Percentiles rank a stretch among this genome's conserved stretches.
Conservation (phyloP, 1,140 invertebrate genomes). For the Drosophila tristis region DNA sequence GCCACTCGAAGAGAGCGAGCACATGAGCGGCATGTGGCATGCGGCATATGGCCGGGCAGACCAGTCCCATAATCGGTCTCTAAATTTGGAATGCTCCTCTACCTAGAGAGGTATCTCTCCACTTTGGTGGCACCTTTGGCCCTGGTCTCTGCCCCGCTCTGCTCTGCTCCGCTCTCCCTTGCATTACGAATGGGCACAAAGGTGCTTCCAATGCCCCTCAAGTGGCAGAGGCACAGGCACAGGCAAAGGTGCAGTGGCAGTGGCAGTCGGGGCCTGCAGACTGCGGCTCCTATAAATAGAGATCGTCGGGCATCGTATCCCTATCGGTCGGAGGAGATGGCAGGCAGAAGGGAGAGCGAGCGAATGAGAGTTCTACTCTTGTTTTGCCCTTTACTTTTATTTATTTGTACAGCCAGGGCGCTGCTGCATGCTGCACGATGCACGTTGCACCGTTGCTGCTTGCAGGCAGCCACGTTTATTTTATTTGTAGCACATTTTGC, state of each 20-base stretch:
- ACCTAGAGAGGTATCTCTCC: slow-evolving; percentile 19
- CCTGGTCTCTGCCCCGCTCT: slow-evolving; percentile 28
- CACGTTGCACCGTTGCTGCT: slow-evolving; percentile 23
- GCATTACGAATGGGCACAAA: slow-evolving; percentile 54
- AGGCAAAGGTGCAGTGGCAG: slow-evolving; percentile 68
- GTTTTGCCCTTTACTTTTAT: slow-evolving; percentile 74
- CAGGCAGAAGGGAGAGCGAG: slow-evolving; percentile 26
- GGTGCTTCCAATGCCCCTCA: slow-evolving; percentile 61
- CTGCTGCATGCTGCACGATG: slow-evolving; percentile 51
- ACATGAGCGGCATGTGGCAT: slow-evolving; percentile 42
- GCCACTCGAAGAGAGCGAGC: slow-evolving; percentile 13
- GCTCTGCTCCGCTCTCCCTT: slow-evolving; percentile 9
- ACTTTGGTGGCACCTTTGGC: slow-evolving; percentile 31
- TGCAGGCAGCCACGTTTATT: slow-evolving; percentile 67
- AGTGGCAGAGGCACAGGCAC: slow-evolving; percentile 71
- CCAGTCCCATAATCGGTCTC: slow-evolving; percentile 35
- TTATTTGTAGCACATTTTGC: slow-evolving; percentile 79
- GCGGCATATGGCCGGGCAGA: too few relatives aligned
- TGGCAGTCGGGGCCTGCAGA: slow-evolving; percentile 19
- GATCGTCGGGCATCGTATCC: slow-evolving; percentile 9
- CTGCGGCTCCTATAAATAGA: slow-evolving; percentile 60
- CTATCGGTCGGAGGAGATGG: not conserved
- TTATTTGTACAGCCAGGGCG: slow-evolving; percentile 68
- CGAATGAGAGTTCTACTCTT: slow-evolving; percentile 12
- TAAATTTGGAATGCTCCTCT: slow-evolving; percentile 37